Conservation (phyloP, 2,888 invertebrate genomes). For the Acrocyrtus sp. region DNA sequence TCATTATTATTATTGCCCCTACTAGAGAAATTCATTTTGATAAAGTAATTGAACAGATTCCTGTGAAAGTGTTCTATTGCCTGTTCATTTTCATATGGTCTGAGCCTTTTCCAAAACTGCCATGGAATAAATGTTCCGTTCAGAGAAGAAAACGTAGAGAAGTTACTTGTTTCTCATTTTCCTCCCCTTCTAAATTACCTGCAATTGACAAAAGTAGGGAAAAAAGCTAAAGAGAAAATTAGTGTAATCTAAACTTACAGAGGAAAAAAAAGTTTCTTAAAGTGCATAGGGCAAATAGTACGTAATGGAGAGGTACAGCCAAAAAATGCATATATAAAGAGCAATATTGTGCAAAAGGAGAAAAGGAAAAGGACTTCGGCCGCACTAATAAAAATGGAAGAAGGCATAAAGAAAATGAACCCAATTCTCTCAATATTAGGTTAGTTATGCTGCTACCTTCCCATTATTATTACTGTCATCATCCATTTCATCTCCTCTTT, state of each 20-base stretch:
- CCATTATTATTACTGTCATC: constrained; percentile 47
- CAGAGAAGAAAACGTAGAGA: too few species aligned
- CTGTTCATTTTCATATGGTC: constrained; percentile 17
- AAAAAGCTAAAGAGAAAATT: constrained; percentile 31
- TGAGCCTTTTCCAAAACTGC: too few species aligned
- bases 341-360: neutral
- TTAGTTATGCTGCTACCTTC: constrained; percentile 28
- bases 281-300: constrained; percentile 9
- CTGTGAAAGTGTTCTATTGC: constrained; percentile 10
- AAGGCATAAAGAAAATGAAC: constrained; percentile 28
- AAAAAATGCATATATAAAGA: neutral
- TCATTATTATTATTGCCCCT: constrained; percentile 20
- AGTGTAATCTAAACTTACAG: constrained; percentile 6
- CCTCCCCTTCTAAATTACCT: constrained; percentile 37
- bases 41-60: constrained; percentile 38
- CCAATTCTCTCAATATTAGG: constrained; percentile 6
- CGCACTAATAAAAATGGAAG: constrained; percentile 19
- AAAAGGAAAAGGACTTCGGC: too few species aligned
- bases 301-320: neutral
- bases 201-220: constrained; percentile 31
- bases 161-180: constrained; percentile 11
- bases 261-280: too few species aligned
- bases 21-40: constrained; percentile 34
- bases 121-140: too few species aligned
- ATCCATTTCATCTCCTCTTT: constrained; percentile 46